Percentiles rank a stretch among this genome's conserved stretches.
Conservation (phyloP, 1,140 invertebrate species). For the Halictus rubicundus region DNA sequence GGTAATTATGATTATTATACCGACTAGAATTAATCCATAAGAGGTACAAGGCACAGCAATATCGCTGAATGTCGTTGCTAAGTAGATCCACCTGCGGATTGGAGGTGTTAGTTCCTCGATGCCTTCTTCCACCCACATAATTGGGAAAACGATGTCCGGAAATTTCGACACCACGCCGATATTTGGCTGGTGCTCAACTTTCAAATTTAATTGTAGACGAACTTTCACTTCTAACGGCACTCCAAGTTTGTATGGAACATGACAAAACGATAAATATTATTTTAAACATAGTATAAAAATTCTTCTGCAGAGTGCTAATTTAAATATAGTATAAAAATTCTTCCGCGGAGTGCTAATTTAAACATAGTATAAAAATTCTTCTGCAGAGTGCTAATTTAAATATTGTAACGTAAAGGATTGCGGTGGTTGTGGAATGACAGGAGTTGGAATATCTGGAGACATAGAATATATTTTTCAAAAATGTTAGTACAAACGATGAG, state of each 20-base stretch:
- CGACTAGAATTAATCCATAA: constrained; percentile 87
- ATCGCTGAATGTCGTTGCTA: constrained; percentile 88
- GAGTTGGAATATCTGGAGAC: too few species aligned
- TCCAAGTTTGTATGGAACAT: constrained; percentile 88
- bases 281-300: neutral
- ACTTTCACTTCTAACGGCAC: constrained; percentile 91
- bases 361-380: too few species aligned
- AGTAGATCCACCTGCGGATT: constrained; percentile 88
- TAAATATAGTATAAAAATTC: too few species aligned
- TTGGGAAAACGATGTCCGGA: constrained; percentile 90
- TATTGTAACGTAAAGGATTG: too few species aligned
- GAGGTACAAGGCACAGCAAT: constrained; percentile 85
- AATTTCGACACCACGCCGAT: constrained; percentile 88
- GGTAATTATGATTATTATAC: constrained; percentile 83
- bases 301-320: too few species aligned
- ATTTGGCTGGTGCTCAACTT: constrained; percentile 86
- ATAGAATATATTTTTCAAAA: too few species aligned
- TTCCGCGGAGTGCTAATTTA: too few species aligned
- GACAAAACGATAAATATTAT: neutral
- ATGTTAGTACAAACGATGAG: too few species aligned
- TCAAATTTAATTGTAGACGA: constrained; percentile 90
- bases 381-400: too few species aligned
- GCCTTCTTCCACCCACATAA: constrained; percentile 94
- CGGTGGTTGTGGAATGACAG: too few species aligned
- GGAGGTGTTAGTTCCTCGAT: constrained; percentile 89